Base-by-base conservation (phyloP, 2,797 vertebrate genomes). In the Lophius americanus region DNA sequence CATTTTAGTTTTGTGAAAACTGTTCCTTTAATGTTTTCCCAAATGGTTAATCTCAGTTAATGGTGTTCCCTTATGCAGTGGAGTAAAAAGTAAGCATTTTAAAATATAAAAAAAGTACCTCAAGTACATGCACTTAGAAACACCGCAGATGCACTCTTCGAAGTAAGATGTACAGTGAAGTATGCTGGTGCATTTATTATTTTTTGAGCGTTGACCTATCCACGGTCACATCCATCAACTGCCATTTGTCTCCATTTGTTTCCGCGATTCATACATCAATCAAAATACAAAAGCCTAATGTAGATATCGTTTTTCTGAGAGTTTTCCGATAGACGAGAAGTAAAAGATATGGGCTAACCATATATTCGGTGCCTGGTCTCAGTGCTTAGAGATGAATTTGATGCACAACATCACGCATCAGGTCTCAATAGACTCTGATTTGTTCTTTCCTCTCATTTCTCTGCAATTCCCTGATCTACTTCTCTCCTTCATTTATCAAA, bases 251-350 rank as follows among this genome's bases (percentile, higher is more conserved):
- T 74, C 53, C 59, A 46, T 55, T 72, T 76, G 70, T 88, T 85
- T 76, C 75, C 73, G 50, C 35, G 52, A 77, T 74, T 80, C 78
- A 65, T 67, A 62, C 81, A 86, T 89, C 80, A 58, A 79, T 89
- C 84, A 83, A 66, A 58, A 68, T 82, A 66, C 74, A 74, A 51
- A 67, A 61, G 64, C 62, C 64, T 76, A 78, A 86, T 73, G 69
- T 68, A 75, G 68, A 60, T 71, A 84, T 86, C 82, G 64, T 86
- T 79, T 76, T 64, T 79, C 62, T 72, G 64, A 83, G 66, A 69
- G 75, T 71, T 81, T 83, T 77, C 68, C 72, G 62, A 74, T 51
- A 73, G 70, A 82, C 84, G 81, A 75, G 75, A 84, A 76, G 67
- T 73, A 78, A 86, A 76, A 74, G 75, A 83, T 87, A 76, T 72